These are phyloP conservation scores for Drosophila nannoptera DNA, from an alignment of 1,140 invertebrate species.

Conservation along the genomic window DNA sequence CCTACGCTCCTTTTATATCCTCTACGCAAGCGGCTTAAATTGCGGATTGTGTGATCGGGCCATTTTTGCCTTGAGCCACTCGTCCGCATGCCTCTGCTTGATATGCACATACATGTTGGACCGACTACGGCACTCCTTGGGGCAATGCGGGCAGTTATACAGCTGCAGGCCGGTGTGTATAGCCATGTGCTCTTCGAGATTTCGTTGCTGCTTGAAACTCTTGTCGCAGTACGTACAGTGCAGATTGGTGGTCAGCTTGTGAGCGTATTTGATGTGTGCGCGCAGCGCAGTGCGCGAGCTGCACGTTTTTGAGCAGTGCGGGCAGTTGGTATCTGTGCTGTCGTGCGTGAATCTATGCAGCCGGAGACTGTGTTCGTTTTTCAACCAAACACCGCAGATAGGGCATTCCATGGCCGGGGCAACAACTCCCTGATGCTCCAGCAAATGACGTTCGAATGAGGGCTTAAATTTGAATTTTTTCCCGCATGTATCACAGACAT, in stretches of 20 bases:
- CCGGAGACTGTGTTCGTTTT: constrained; percentile 68
- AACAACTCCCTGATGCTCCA: constrained; percentile 68
- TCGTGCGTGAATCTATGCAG: constrained; percentile 67
- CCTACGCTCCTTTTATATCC: neutral
- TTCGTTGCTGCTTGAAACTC: constrained; percentile 70
- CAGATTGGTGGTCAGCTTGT: constrained; percentile 63
- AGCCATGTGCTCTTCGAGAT: constrained; percentile 76
- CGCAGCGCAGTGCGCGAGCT: constrained; percentile 60
- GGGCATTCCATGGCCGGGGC: constrained; percentile 64
- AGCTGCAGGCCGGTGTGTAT: constrained; percentile 78
- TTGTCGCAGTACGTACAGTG: constrained; percentile 75
- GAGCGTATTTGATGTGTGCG: constrained; percentile 68
- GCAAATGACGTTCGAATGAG: constrained; percentile 65
- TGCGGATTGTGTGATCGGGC: constrained; percentile 74
- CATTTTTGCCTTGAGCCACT: constrained; percentile 71
- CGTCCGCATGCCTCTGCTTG: constrained; percentile 69
- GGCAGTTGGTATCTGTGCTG: constrained; percentile 58
- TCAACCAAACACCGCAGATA: constrained; percentile 66
- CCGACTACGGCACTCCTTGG: constrained; percentile 70
- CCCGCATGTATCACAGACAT: constrained; percentile 74
- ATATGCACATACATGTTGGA: constrained; percentile 79
- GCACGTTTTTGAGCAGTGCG: constrained; percentile 62
- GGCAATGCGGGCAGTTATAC: constrained; percentile 76
- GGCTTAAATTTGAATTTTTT: constrained; percentile 75
- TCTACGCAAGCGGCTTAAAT: constrained; percentile 48